Base-by-base conservation (phyloP, 2,797 vertebrate species). In the Sebastes steindachneri region DNA sequence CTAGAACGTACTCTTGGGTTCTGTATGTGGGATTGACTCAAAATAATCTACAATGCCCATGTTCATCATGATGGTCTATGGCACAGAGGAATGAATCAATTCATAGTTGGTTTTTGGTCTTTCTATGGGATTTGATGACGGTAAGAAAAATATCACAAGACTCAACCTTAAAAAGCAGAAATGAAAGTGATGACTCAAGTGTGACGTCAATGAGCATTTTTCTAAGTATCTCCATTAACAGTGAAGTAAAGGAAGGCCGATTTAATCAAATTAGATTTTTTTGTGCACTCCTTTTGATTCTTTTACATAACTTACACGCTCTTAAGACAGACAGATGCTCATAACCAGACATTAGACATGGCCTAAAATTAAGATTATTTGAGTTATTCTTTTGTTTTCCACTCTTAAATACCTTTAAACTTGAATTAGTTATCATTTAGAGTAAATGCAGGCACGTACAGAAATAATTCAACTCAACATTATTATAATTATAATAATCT, bases 161-260 rank as follows among this genome's bases (percentile, higher is more conserved):
- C 51, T 14, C 28, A 19, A 28, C 26, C 35, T 69, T 55, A 10
- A 83, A 53, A 70, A 88, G 84, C 53, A 85, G 87, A 93, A 91
- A 74, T 81, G 84, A 89, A 86, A 90, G 78, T 37, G 37, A 15
- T 48, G 45, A 48, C 53, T 88, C 45, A 59, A 35, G 28, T 48
- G 53, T 51, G 41, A 85, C 28, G 54, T 66, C 60, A 62, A 2
- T 0, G 4, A 23, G 63, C 28, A 57, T 26, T 68, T 51, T 31
- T 51, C 21, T 1, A 41, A 35, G n/a, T 21, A 69, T 41, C 28
- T 55, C 35, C 12, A 70, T 4, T 29, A 17, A 66, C 17, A 23
- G 21, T 41, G 33, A 41, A 33, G 19, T 12, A 9, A 58, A 59
- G 41, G 10, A 60, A 35, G 19, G 12, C 15, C 0, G 25, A 12